Evolutionary conservation across 2,888 invertebrate species (phyloP), one percentile per base, ranked within the genome.

Genomic region (Epirrita christyi): DNA sequence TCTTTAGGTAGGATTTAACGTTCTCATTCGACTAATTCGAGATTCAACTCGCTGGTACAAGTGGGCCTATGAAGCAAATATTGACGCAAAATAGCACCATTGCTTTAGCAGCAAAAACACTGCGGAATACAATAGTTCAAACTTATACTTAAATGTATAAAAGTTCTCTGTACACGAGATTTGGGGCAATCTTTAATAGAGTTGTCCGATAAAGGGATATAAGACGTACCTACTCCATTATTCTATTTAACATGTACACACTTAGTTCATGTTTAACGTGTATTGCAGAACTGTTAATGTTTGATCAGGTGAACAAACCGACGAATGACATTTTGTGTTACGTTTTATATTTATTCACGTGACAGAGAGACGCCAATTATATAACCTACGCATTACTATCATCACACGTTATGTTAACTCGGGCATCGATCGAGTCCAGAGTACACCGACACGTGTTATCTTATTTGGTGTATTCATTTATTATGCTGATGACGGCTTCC

Each of bases 401-500:
- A 72, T 68, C 67, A 72, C 67, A 66, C 69, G 65, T 61, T 68
- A 65, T 62, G 50, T 44, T 62, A 59, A 68, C 67, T 67, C 66
- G 63, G 69, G 66, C 55, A 56, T 63, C 60, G 45, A 8, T 36
- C 13, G 57, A 59, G 49, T 45, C 48, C 21, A 49, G 60, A 59
- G 56, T 57, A 59, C 6, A 15, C 34, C 32, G 50, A 37, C 32
- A 15, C 41, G 28, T n/a, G n/a, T n/a, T 28, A 21, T 43, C 91
- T 52, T 66, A 56, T 14, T 53, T 51, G 48, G 65, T 69, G 48
- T 81, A 77, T 14, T 67, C 68, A 0, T 58, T 37, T 55, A 85
- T 77, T 46, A 89, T 88, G 41, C 68, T 70, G 32, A 58, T 58
- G 13, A 91, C 61, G 6, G 91, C 91, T 46, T 85, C 84, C 72